Base-by-base conservation (phyloP, 2,113 vertebrate species). In the Bos indicus region DNA sequence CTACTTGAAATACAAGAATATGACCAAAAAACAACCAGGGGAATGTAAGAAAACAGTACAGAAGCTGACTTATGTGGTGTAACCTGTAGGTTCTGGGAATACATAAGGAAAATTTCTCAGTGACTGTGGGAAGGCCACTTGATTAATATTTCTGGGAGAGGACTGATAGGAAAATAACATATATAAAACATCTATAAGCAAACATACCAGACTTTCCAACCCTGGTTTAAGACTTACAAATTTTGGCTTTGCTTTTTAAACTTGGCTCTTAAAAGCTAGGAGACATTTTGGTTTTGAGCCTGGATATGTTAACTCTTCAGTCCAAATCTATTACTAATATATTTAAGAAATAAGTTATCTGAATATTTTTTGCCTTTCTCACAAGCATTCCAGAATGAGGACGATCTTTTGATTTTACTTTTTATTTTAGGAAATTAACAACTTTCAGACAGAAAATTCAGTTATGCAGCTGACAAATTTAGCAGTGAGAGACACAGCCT, bases 361-460 rank as follows among this genome's bases (percentile, higher is more conserved):
- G 84, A 71, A 54, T 83, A 33, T 40, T 94, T 94, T 93, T 96
- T 60, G 14, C 46, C 46, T 56, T 5, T 40, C 33, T 87, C 33
- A 23, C 30, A 78, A 90, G 17, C 17, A 62, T 96, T 19, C 64
- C 43, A 87, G 15, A 74, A 40, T 59, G 43, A 88, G 19, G 81
- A 90, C 62, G 40, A 36, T 54, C 25, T 83, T 95, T 94, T 89
- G 3, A 71, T 94, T 86, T 94, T 67, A 91, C 54, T 92, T 92
- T 96, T 88, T 87, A 90, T 83, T 89, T 74, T 17, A 93, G 80
- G 90, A 97, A 95, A 95, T 28, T 90, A 67, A 74, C 40, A 74
- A 91, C 14, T 96, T 95, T 94, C 59, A 90, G 30, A n/a, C 6
- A 83, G 46, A 48, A n/a, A 93, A 71, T 91, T 95, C 60, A 90